Base-by-base conservation (phyloP, 2,797 vertebrate genomes). In the Sebastes ruberrimus region DNA sequence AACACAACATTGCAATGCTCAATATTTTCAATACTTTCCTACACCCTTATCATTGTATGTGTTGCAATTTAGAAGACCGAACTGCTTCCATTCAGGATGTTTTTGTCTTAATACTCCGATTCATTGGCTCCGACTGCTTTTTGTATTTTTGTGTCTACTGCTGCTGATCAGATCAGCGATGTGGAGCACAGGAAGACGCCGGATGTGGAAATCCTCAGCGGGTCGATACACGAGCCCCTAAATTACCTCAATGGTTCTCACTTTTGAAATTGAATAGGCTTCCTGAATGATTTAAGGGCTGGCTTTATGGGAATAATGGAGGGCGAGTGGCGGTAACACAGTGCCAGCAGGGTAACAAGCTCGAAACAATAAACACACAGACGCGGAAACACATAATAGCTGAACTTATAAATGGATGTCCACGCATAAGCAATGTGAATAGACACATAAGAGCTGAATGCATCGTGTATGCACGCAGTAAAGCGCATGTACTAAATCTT, bases 221-320 rank as follows among this genome's bases (percentile, higher is more conserved):
- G 80, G 81, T 92, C 76, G 76, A 88, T 88, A 74, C 77, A n/a
- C 2, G 5, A 82, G 84, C 52, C 80, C 67, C 74, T 90, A 81
- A 91, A 93, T 92, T 86, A 93, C 86, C 86, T 79, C 80, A 75
- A 60, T 55, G 28, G 80, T 84, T 85, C 90, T 88, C 90, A 83
- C 82, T 89, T 92, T 84, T 87, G 87, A 90, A 93, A 92, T 85
- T 83, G 87, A 92, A 92, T 89, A 82, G 70, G 84, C 82, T 62
- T 74, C 77, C 83, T 87, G 82, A 82, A 86, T 90, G 89, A 91
- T 90, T 91, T 93, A 91, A 88, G 57, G 65, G 64, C 81, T 2
- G 74, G 84, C 77, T 90, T 91, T 89, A 89, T 88, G 81, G 89
- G 86, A 87, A 89, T 86, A 86, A 86, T 86, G 80, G 81, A 76